A percentile compares a stretch with the other conserved stretches of the same genome.
phyloP scores from a whole-genome alignment of 1,140 invertebrate species.

The Laupala kohalensis region DNA sequence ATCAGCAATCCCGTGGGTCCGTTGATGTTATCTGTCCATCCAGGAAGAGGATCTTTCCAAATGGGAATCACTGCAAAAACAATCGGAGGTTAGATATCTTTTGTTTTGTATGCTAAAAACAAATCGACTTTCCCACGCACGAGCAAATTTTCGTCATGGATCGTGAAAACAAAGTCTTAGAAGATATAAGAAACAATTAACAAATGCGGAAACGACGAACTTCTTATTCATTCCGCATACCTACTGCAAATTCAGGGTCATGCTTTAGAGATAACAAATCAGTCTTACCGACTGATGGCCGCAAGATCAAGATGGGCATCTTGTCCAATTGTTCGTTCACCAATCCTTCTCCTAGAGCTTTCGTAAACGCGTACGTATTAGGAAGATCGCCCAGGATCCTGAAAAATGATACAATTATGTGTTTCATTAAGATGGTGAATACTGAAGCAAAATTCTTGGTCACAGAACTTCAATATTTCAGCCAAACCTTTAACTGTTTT shows the following conservation, averaged over 20 bases:
- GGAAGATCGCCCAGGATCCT: slow-evolving; percentile 68
- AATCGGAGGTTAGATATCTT: no score
- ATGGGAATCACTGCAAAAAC: slow-evolving; percentile 70
- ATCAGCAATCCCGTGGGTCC: slow-evolving; percentile 69
- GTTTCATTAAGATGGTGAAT: background rate
- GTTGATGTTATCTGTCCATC: slow-evolving; percentile 92
- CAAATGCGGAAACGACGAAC: no score
- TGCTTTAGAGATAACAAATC: slow-evolving; percentile 9
- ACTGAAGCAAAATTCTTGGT: background rate
- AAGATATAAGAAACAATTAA: no score
- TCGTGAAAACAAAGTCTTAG: no score
- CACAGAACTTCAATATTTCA: background rate
- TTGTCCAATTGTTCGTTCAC: slow-evolving; percentile 55
- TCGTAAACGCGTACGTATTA: slow-evolving; percentile 87
- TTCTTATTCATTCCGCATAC: no score
- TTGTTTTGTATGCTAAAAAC: no score
- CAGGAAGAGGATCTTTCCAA: slow-evolving; percentile 64
- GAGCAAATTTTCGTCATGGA: no score
- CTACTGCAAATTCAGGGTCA: no score
- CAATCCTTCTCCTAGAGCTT: slow-evolving; percentile 70
- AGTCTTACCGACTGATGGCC: slow-evolving; percentile 80
- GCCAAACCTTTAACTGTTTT: no score
- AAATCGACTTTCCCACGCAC: no score
- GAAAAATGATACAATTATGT: slow-evolving; percentile 20
- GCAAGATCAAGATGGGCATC: slow-evolving; percentile 72